Evolutionary conservation across 2,888 invertebrate species (phyloP).

Genomic region (Coelopa pilipes): DNA sequence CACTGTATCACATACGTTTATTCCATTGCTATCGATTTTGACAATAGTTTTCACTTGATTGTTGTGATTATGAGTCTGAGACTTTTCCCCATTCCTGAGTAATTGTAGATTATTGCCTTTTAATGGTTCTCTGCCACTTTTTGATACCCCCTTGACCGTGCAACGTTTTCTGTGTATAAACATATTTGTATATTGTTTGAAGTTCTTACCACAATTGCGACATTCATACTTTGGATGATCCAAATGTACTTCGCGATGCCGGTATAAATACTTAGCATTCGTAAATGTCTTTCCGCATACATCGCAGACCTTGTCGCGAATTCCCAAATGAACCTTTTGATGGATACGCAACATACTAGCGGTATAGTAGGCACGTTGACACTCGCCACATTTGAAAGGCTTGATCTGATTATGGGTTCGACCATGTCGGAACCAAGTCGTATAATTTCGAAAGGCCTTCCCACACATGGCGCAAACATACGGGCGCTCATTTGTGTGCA

Average conservation of each 20-base stretch:
- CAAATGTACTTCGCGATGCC: conserved; percentile 38
- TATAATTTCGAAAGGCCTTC: conserved; percentile 24
- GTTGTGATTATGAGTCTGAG: not conserved
- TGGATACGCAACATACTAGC: conserved; percentile 43
- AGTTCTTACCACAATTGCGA: not conserved
- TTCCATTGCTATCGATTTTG: not conserved
- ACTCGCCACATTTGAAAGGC: conserved; percentile 29
- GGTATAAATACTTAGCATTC: conserved; percentile 43
- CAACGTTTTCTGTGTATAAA: not conserved
- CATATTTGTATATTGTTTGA: not conserved
- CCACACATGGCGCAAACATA: conserved; percentile 33
- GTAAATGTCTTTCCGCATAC: conserved; percentile 46
- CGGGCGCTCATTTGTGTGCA: conserved; percentile 33
- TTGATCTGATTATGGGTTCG: conserved; percentile 30
- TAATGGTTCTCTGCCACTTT: not conserved
- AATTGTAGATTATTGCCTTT: not conserved
- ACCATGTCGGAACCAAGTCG: conserved; percentile 24
- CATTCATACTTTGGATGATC: not conserved
- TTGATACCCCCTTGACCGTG: no score
- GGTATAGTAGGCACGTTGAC: conserved; percentile 40
- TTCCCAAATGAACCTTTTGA: conserved; percentile 44
- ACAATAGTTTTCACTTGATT: conserved; percentile 1
- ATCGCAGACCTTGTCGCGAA: conserved; percentile 44
- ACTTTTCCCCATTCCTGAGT: not conserved
- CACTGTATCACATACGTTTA: no score